These are phyloP conservation scores for Ophthalmolycus amberensis DNA, from an alignment of 2,113 vertebrate species.

Conservation along the genomic window DNA sequence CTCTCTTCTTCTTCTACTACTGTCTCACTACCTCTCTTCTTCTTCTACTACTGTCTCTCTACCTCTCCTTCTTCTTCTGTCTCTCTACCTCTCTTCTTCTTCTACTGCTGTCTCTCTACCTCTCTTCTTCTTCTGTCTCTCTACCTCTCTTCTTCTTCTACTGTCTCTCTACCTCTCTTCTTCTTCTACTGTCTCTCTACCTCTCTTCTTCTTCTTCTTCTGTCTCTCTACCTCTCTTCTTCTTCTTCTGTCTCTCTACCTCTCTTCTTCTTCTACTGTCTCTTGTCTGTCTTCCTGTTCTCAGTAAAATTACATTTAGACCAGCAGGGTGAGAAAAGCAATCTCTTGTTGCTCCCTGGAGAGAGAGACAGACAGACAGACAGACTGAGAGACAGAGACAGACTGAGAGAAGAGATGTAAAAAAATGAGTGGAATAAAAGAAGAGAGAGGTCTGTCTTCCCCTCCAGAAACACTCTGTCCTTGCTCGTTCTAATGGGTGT, in stretches of 20 bases:
- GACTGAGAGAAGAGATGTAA: no score
- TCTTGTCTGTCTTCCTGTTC: background rate
- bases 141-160: background rate
- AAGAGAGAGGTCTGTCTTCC: no score
- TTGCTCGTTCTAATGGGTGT: no score
- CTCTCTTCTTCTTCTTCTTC: background rate
- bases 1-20: no score
- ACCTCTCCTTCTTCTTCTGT: background rate
- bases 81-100: background rate
- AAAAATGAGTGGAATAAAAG: no score
- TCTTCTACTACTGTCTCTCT: background rate
- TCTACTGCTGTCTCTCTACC: background rate
- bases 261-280: background rate
- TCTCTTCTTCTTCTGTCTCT: background rate
- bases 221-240: no score
- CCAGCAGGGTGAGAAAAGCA: conserved; percentile 73
- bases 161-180: no score
- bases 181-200: background rate
- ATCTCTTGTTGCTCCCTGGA: conserved; percentile 60
- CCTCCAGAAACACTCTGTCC: no score
- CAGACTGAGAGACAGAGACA: no score
- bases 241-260: background rate
- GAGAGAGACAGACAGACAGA: background rate
- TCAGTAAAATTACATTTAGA: conserved; percentile 70
- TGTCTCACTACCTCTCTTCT: no score